A percentile compares a stretch with the other conserved stretches of the same genome.
These are phyloP conservation scores for Thymelicus sylvestris DNA, from an alignment of 2,888 invertebrate genomes.

Conservation along the genomic window DNA sequence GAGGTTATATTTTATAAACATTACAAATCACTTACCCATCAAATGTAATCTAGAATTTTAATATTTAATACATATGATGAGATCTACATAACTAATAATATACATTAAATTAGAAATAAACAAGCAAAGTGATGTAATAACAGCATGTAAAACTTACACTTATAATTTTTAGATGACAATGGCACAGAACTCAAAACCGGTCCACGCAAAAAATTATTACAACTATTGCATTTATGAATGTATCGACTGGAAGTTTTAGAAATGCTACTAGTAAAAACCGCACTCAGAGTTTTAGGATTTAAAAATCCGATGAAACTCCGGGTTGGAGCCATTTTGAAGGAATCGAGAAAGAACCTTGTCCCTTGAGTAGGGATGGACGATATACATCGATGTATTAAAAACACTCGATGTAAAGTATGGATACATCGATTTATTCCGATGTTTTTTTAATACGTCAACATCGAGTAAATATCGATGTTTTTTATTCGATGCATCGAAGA, in stretches of 20 bases:
- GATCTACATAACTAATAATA: neutral
- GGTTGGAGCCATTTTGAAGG: constrained; percentile 84
- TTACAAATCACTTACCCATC: constrained; percentile 10
- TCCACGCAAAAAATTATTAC: constrained; percentile 67
- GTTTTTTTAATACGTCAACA: too few species aligned
- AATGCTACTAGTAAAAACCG: constrained; percentile 77
- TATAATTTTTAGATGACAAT: constrained; percentile 66
- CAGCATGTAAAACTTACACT: constrained; percentile 79
- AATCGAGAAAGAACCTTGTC: constrained; percentile 38
- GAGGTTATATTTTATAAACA: constrained; percentile 61
- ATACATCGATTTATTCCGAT: too few species aligned
- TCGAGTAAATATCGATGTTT: too few species aligned
- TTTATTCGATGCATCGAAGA: too few species aligned
- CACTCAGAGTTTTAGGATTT: constrained; percentile 82
- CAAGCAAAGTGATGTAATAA: constrained; percentile 78
- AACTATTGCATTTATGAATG: constrained; percentile 80
- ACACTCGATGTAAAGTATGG: too few species aligned
- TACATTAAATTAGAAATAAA: constrained; percentile 44
- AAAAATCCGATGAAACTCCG: constrained; percentile 86
- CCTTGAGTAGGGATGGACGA: too few species aligned
- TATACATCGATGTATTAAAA: too few species aligned
- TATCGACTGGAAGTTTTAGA: constrained; percentile 79
- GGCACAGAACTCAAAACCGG: constrained; percentile 61
- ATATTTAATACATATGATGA: constrained; percentile 17
- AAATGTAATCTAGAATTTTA: neutral